phyloP scores from a whole-genome alignment of 2,888 invertebrate species.

The Lochmaea capreae region DNA sequence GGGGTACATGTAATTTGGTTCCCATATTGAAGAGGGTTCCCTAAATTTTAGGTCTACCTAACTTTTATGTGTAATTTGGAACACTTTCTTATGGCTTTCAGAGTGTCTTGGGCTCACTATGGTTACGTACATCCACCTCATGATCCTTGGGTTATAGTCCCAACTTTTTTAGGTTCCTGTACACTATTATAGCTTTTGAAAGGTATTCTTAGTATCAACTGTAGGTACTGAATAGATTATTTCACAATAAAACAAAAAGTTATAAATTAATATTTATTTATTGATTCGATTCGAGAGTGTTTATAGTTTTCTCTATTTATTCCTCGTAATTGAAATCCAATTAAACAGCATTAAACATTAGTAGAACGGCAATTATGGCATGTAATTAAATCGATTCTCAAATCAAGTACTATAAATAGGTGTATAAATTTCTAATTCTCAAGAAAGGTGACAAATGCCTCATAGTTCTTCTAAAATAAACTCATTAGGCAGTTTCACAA shows the following conservation, averaged over 20 bases:
- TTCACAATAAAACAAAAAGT: background rate
- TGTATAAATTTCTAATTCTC: conserved; percentile 3
- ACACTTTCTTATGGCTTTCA: too few species aligned
- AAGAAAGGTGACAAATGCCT: conserved; percentile 28
- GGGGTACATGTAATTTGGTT: too few species aligned
- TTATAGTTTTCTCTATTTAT: background rate
- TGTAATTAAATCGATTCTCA: background rate
- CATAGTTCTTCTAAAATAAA: conserved; percentile 26
- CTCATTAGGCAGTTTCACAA: conserved; percentile 17
- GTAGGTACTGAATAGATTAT: background rate
- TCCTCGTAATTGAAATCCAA: background rate
- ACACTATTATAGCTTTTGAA: too few species aligned
- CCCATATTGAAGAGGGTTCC: too few species aligned
- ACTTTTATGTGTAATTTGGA: too few species aligned
- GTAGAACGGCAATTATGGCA: background rate
- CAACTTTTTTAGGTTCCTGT: too few species aligned
- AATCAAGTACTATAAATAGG: conserved; percentile 12
- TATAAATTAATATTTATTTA: background rate
- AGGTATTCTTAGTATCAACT: background rate
- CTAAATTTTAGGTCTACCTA: too few species aligned
- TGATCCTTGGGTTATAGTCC: too few species aligned
- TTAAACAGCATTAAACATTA: background rate
- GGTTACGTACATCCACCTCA: too few species aligned
- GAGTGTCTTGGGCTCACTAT: too few species aligned
- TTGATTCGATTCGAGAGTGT: background rate